A percentile compares a stretch with the other conserved stretches of the same genome.
phyloP scores from a whole-genome alignment of 2,797 vertebrate species.

The Chelon auratus region DNA sequence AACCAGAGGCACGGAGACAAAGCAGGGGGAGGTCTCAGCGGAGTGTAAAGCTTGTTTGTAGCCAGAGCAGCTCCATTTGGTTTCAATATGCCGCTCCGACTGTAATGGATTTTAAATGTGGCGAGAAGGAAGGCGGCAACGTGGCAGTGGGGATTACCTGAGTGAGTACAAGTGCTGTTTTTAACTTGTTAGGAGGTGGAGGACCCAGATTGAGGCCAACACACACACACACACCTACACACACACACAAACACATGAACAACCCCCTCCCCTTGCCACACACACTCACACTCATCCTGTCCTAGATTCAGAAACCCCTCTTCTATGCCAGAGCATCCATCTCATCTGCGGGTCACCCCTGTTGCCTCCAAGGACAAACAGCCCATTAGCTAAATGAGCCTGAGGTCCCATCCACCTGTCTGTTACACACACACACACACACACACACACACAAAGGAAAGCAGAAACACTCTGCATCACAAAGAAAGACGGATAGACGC shows the following conservation, averaged over 20 bases:
- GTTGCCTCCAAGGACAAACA: conserved; percentile 80
- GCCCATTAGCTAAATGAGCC: conserved; percentile 81
- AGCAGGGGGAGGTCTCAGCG: conserved; percentile 7
- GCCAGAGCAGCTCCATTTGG: conserved; percentile 46
- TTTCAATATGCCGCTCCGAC: conserved; percentile 45
- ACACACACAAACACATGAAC: conserved; percentile 15
- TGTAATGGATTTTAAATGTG: conserved; percentile 75
- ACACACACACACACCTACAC: conserved; percentile 34
- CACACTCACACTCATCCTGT: conserved; percentile 31
- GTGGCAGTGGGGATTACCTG: conserved; percentile 67
- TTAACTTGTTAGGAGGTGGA: conserved; percentile 70
- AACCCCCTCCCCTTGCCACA: conserved; percentile 1
- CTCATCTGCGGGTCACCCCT: conserved; percentile 77
- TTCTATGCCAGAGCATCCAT: conserved; percentile 70
- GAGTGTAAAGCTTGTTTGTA: conserved; percentile 33
- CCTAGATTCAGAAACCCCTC: conserved; percentile 61
- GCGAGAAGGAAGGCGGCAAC: conserved; percentile 45
- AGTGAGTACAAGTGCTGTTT: conserved; percentile 65
- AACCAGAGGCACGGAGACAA: background rate
- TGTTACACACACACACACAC: conserved; percentile 13
- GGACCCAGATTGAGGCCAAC: conserved; percentile 69
- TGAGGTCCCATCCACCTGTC: conserved; percentile 71
- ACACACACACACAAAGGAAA: conserved; percentile 14
- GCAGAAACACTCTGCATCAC: background rate
- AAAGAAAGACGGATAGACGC: conserved; percentile 3